A percentile compares a stretch with the other conserved stretches of the same genome.
Evolutionary conservation across 2,888 invertebrate species (phyloP).

Genomic region (Xestia sexstrigata): DNA sequence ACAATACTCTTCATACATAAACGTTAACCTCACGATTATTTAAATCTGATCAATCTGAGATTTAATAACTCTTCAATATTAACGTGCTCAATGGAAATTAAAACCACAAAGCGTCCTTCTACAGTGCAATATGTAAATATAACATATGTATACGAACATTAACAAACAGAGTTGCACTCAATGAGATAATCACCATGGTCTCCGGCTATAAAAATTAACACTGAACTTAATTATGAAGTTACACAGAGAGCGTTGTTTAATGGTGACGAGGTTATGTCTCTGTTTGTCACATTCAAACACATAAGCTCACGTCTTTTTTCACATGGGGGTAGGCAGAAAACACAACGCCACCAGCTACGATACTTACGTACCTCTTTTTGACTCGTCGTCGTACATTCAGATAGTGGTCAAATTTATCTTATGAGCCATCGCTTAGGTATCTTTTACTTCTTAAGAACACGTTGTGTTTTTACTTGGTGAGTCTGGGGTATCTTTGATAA

Average conservation of each 20-base stretch:
- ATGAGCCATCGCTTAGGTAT: conserved; percentile 18
- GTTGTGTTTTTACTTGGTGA: not conserved
- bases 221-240: conserved; percentile 33
- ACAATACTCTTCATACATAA: not conserved
- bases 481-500: not conserved
- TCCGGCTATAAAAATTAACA: conserved; percentile 27
- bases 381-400: not conserved
- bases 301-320: too few species aligned
- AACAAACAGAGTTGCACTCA: conserved; percentile 28
- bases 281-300: conserved; percentile 14
- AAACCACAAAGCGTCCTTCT: conserved; percentile 44
- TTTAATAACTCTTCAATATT: conserved; percentile 22
- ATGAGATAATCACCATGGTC: conserved; percentile 38
- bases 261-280: conserved; percentile 46
- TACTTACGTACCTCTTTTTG: too few species aligned
- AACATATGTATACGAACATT: conserved; percentile 1
- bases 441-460: not conserved
- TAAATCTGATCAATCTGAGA: conserved; percentile 18
- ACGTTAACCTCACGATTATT: conserved; percentile 11
- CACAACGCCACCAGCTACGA: too few species aligned
- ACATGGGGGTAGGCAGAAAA: too few species aligned
- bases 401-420: conserved; percentile 38
- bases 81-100: conserved; percentile 17
- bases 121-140: conserved; percentile 27
- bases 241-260: conserved; percentile 36